Conservation (phyloP, 2,888 invertebrate genomes). For the Aspidiotus destructor region DNA sequence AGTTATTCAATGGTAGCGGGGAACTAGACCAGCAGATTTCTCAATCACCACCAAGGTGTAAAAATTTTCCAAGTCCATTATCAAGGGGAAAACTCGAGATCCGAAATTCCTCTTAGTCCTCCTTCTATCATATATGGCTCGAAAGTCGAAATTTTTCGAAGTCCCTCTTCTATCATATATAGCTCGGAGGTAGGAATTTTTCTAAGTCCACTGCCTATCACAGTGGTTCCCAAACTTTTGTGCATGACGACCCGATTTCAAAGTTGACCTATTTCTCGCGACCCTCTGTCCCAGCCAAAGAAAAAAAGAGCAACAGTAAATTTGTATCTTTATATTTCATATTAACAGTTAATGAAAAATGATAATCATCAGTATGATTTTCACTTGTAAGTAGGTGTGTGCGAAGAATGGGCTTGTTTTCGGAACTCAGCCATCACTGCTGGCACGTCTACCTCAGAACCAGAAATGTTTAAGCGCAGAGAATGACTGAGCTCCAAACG, state of each 20-base stretch:
- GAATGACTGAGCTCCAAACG: slow-evolving; percentile 2
- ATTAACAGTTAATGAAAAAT: background rate
- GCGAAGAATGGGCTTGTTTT: slow-evolving; percentile 2
- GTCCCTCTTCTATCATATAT: too few relatives aligned
- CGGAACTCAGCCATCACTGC: background rate
- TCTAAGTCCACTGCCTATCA: background rate
- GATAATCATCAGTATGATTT: background rate
- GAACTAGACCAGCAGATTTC: too few relatives aligned
- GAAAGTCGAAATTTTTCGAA: too few relatives aligned
- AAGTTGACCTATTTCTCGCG: slow-evolving; percentile 2
- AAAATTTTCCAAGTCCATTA: too few relatives aligned
- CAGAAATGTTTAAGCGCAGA: background rate
- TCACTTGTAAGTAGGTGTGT: background rate
- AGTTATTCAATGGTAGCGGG: too few relatives aligned
- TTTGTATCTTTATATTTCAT: background rate
- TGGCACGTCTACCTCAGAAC: slow-evolving; percentile 4
- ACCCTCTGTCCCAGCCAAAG: background rate
- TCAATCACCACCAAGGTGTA: too few relatives aligned
- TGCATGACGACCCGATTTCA: background rate
- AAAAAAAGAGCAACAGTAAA: slow-evolving; percentile 3
- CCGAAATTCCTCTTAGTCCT: too few relatives aligned
- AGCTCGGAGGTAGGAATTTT: background rate
- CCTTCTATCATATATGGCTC: too few relatives aligned
- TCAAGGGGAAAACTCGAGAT: too few relatives aligned
- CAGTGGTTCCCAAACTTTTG: slow-evolving; percentile 4